These are phyloP conservation scores for Ellobium chinense DNA, from an alignment of 2,888 invertebrate species.

Conservation along the genomic window DNA sequence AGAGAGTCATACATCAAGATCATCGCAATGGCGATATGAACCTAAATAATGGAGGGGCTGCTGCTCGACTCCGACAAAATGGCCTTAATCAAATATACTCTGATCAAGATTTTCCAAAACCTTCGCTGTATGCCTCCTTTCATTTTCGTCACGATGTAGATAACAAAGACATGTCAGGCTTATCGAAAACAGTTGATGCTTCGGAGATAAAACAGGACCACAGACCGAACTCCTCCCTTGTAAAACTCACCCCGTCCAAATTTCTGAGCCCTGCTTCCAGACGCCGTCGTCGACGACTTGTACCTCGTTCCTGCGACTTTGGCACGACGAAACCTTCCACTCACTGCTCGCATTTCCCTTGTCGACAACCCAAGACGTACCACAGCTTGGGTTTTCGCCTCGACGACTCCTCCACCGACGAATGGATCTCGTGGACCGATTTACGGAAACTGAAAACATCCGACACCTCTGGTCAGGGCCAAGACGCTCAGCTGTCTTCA, in stretches of 20 bases:
- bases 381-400: constrained; percentile 45
- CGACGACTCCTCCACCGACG: constrained; percentile 16
- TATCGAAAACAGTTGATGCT: too few relatives aligned
- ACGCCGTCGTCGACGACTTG: not conserved
- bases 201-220: too few relatives aligned
- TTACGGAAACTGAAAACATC: not conserved
- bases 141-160: not conserved
- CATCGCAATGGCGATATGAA: too few relatives aligned
- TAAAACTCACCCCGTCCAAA: not conserved
- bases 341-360: constrained; percentile 7
- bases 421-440: constrained; percentile 31
- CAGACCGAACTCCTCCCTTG: not conserved
- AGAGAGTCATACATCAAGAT: too few relatives aligned
- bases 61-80: not conserved
- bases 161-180: not conserved
- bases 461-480: not conserved
- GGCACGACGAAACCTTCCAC: not conserved
- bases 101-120: not conserved
- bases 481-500: not conserved
- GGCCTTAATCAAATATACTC: not conserved
- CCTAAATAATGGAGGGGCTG: not conserved
- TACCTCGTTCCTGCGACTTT: not conserved
- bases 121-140: not conserved
- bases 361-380: constrained; percentile 30
- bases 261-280: not conserved